phyloP scores from a whole-genome alignment of 2,113 vertebrate genomes.

The Myrmecophaga tridactyla region DNA sequence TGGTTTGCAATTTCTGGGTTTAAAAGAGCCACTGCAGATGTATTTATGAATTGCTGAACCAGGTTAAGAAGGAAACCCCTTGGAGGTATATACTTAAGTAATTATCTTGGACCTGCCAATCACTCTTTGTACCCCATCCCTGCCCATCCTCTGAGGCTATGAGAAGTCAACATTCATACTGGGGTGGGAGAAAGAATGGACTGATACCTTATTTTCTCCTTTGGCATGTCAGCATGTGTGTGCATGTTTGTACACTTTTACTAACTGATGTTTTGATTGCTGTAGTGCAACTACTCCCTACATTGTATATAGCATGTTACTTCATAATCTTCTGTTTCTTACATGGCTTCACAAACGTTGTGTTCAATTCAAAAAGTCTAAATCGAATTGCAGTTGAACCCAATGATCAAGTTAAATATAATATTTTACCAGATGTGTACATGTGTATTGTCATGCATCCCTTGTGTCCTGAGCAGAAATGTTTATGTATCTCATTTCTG shows the following conservation, averaged over 20 bases:
- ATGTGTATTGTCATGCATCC: not conserved
- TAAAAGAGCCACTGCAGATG: not conserved
- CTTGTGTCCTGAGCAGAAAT: slow-evolving; percentile 24
- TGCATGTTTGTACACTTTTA: fast-evolving
- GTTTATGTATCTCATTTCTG: slow-evolving; percentile 44
- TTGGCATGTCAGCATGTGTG: not conserved
- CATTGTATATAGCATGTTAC: not conserved
- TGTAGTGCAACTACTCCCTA: slow-evolving; percentile 35
- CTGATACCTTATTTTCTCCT: not conserved
- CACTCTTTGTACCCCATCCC: not conserved
- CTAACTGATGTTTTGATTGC: not conserved
- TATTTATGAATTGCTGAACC: slow-evolving; percentile 57
- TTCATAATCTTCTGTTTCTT: slow-evolving; percentile 44
- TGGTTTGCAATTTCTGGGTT: no score
- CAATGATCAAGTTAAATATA: not conserved
- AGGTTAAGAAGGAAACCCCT: slow-evolving; percentile 74
- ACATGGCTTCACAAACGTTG: slow-evolving; percentile 10
- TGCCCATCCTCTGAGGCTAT: slow-evolving; percentile 39
- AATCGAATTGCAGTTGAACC: not conserved
- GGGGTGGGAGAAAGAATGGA: not conserved
- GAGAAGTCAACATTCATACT: slow-evolving; percentile 47
- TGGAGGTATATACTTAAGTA: slow-evolving; percentile 70
- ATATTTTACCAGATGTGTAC: not conserved
- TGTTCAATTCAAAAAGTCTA: slow-evolving; percentile 35
- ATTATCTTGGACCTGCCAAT: slow-evolving; percentile 34